Percentiles rank a stretch among this genome's conserved stretches.
These are phyloP conservation scores for Fistularia tabacaria DNA, from an alignment of 2,797 vertebrate species.

Conservation along the genomic window DNA sequence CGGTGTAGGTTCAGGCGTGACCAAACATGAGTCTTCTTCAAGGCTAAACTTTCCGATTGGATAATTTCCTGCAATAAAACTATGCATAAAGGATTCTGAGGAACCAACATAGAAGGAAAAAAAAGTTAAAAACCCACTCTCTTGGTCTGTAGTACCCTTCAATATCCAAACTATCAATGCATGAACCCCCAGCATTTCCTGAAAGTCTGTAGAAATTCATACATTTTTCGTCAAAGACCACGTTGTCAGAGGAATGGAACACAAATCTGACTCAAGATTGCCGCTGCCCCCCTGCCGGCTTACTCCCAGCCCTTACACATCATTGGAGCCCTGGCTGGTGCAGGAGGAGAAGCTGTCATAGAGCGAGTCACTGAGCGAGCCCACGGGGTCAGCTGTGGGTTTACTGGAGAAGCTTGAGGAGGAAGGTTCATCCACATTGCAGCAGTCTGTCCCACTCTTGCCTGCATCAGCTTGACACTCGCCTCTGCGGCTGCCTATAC, in stretches of 20 bases:
- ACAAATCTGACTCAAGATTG: background rate
- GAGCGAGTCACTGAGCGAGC: conserved; percentile 85
- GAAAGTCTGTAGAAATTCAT: background rate
- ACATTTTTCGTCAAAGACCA: background rate
- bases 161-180: conserved; percentile 12
- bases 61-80: too few relatives aligned
- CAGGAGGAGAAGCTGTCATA: conserved; percentile 90
- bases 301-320: conserved; percentile 57
- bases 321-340: conserved; percentile 83
- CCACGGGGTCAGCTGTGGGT: conserved; percentile 70
- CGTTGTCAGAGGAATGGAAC: too few relatives aligned
- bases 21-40: background rate
- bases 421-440: conserved; percentile 64
- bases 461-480: conserved; percentile 33
- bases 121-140: background rate
- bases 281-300: conserved; percentile 1
- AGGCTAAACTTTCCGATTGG: too few relatives aligned
- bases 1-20: background rate
- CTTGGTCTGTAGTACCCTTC: background rate
- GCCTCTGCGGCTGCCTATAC: conserved; percentile 57
- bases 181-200: too few relatives aligned
- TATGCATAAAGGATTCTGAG: too few relatives aligned
- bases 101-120: background rate
- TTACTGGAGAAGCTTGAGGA: conserved; percentile 60
- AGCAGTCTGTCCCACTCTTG: conserved; percentile 61